Base-by-base conservation (phyloP, 2,888 invertebrate genomes). In the Oxycera nigricornis region DNA sequence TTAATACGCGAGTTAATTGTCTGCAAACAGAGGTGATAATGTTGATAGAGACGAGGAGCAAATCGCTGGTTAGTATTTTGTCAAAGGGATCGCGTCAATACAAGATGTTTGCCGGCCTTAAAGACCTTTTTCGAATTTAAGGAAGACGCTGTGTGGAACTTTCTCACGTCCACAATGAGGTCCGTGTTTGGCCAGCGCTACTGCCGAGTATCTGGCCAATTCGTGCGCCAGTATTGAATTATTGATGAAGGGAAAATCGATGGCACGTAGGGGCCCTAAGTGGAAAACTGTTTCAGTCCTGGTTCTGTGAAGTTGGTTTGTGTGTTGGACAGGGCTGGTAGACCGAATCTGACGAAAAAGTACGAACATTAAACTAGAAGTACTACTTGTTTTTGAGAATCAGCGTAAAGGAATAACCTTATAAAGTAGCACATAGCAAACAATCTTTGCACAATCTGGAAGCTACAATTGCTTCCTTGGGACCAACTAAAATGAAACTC, bases 1-100 rank as follows among this genome's bases (percentile, higher is more conserved):
- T 68, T 68, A 68, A 50, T 68, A 50, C 39, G 50, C 70, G 22
- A 70, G 52, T 70, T 70, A 70, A 70, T 70, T 70, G 70, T 55
- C 55, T 52, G 70, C 70, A 70, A 70, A 70, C 70, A 70, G 52
- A 30, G 68, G 68, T 26, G 28, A 35, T 35, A 14, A 68, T 68
- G 68, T 68, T 50, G 52, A 52, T 55, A 52, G 31, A 50, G 52
- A 11, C 31, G 70, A 52, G 67, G 26, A 39, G 46, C 26, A 41
- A 68, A 50, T 68, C 46, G 50, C 28, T 26, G 41, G 68, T 52
- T 35, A 52, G 52, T 35, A 70, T 70, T 68, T 70, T 70, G 70
- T 70, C 70, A 70, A 70, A 55, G 70, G 50, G 55, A 55, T 52
- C 70, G 52, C 46, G 46, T 65, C 41, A 65, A 65, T 24, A 65